Evolutionary conservation across 2,797 vertebrate genomes (phyloP).

Genomic region (Malacoraja senta): DNA sequence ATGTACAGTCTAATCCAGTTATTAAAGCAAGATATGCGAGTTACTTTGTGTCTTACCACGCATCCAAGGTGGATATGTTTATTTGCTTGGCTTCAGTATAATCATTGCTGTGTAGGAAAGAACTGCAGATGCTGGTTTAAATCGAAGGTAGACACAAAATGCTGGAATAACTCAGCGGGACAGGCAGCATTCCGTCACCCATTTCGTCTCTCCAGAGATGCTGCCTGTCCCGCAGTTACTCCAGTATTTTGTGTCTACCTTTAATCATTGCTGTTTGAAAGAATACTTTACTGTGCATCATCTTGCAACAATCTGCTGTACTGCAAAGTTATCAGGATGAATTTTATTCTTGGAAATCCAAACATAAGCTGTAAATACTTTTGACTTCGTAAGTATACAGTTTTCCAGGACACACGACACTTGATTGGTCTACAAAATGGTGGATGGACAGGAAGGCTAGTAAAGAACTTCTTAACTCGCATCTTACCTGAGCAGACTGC

Average conservation of each 20-base stretch:
- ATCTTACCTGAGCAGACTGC: neutral
- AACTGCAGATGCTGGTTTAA: no score
- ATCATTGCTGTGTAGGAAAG: neutral
- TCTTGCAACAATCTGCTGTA: neutral
- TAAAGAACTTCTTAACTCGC: neutral
- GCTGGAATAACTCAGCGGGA: no score
- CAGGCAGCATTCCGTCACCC: no score
- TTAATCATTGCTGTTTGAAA: neutral
- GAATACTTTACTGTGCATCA: neutral
- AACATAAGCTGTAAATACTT: neutral
- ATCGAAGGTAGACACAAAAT: no score
- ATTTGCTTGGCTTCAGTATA: neutral
- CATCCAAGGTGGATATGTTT: neutral
- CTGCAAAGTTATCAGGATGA: neutral
- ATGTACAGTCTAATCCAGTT: neutral
- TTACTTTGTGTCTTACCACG: neutral
- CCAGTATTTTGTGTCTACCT: neutral
- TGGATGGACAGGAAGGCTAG: neutral
- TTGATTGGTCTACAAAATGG: neutral
- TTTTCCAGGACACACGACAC: neutral
- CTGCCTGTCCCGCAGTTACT: no score
- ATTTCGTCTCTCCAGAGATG: no score
- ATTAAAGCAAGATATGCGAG: neutral
- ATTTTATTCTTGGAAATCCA: neutral
- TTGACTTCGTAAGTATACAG: neutral